Conservation (phyloP, 2,797 vertebrate species). For the Peromyscus melanophrys region DNA sequence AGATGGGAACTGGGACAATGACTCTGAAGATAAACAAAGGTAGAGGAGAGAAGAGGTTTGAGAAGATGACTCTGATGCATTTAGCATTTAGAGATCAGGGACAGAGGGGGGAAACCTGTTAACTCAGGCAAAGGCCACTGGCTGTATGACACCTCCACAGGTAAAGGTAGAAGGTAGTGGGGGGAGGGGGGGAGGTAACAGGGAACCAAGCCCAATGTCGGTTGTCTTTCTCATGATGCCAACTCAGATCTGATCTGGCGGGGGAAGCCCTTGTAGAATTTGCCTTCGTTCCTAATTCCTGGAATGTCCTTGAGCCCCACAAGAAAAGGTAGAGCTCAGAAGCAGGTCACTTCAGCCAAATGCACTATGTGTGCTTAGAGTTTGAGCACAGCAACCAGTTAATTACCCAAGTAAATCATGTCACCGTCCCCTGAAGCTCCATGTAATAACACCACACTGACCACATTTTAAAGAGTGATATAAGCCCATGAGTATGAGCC, state of each 20-base stretch:
- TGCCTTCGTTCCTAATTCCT: neutral
- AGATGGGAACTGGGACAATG: neutral
- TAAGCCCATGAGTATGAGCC: slow-evolving; percentile 72
- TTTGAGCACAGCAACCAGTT: slow-evolving; percentile 78
- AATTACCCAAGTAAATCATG: slow-evolving; percentile 85
- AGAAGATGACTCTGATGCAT: neutral
- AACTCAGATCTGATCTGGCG: neutral
- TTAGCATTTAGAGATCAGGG: neutral
- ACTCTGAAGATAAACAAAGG: neutral
- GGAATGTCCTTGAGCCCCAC: slow-evolving; percentile 76
- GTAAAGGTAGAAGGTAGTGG: neutral
- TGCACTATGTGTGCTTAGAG: slow-evolving; percentile 77
- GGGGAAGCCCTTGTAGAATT: slow-evolving; percentile 51
- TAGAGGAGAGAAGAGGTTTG: neutral
- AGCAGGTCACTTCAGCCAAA: slow-evolving; percentile 75
- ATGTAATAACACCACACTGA: slow-evolving; percentile 73
- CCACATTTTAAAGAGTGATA: slow-evolving; percentile 80
- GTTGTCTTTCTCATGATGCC: neutral
- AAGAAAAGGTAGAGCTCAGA: slow-evolving; percentile 65
- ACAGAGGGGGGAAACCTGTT: neutral
- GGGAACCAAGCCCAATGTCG: neutral
- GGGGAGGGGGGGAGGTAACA: neutral
- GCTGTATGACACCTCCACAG: neutral
- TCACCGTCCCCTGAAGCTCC: slow-evolving; percentile 65
- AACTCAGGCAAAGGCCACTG: neutral